Base-by-base conservation (phyloP, 2,888 invertebrate species). In the Erannis defoliaria region DNA sequence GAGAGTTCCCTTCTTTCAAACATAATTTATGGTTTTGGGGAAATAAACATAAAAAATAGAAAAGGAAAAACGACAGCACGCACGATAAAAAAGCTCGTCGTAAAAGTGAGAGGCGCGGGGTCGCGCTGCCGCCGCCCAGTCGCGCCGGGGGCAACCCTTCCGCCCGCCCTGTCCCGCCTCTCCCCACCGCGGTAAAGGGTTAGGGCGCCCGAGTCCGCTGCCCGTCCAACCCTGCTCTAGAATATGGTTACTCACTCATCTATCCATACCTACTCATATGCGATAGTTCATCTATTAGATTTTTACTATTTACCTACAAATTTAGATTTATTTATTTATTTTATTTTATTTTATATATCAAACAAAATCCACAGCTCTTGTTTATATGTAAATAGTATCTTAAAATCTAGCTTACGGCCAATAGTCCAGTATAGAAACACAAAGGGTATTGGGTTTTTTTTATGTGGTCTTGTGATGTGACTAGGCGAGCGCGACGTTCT, bases 21-120 rank as follows among this genome's bases (percentile, higher is more conserved):
- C 93, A 89, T 93, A 91, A 93, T 93, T 93, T 93, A 93, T 93
- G 93, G 90, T 93, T 89, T 91, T 86, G 88, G 90, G 93, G 93
- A 93, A 93, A 93, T 93, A 93, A 93, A 93, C 93, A 93, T 93
- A 93, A 93, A 93, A 93, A 93, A 92, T 92, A 91, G 93, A 90
- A 92, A 91, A 93, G 91, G 93, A 92, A 93, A 93, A 93, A 90
- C 91, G 92, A 89, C 92, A 89, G 89, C 90, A 91, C 92, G 91
- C 91, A 90, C 93, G 92, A 93, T 93, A 93, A 93, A 93, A 92
- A 92, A 91, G 88, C 89, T 89, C 87, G 87, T 90, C 89, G 90
- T 90, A 90, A 92, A 91, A 90, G 85, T 87, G 85, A 82, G 82
- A 76, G 80, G 83, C 80, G 77, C 78, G 77, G 72, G 72, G 65